Base-by-base conservation (phyloP, 2,113 vertebrate species). In the Labrus mixtus region DNA sequence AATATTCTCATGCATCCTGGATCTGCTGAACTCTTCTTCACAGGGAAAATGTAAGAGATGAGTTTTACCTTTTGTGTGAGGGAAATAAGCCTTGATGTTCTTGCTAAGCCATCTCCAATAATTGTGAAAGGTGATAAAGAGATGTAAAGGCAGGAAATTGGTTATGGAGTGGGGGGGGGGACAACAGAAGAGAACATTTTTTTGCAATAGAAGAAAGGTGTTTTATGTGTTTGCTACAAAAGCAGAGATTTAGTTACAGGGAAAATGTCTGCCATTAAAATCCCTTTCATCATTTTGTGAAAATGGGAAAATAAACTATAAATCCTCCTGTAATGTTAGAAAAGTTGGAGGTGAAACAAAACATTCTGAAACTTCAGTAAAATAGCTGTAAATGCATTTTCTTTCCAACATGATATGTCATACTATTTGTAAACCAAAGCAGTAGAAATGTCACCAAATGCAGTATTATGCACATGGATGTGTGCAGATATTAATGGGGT, bases 101-200 rank as follows among this genome's bases (percentile, higher is more conserved):
- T 45, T 43, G 48, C 74, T 68, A 68, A 79, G 73, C 75, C 71
- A 79, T 78, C 75, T 75, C 65, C 43, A 33, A 65, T 87, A 86
- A 84, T 70, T 84, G 78, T 43, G 51, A 64, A 39, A 64, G 36
- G 78, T 0, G 62, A 88, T 68, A 71, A 78, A 16, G 45, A 46
- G 45, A 15, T 15, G 15, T 15, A 16, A 16, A 46, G 45, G 15
- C 12, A 80, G 73, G 75, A 83, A 84, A 83, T 78, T 25, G 66
- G 59, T 56, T 76, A 58, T 43, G 2, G 67, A 55, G 74, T 23
- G 6, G 10, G 63, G 72, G 64, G 64, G 41, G 36, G 50, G 70
- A 75, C 11, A 25, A 82, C 70, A 68, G 71, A 58, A 70, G 56
- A 79, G 70, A 61, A 86, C 76, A 83, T 78, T 54, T 23, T 79